Evolutionary conservation across 2,888 invertebrate species (phyloP).

Genomic region (Trimorus sp.): DNA sequence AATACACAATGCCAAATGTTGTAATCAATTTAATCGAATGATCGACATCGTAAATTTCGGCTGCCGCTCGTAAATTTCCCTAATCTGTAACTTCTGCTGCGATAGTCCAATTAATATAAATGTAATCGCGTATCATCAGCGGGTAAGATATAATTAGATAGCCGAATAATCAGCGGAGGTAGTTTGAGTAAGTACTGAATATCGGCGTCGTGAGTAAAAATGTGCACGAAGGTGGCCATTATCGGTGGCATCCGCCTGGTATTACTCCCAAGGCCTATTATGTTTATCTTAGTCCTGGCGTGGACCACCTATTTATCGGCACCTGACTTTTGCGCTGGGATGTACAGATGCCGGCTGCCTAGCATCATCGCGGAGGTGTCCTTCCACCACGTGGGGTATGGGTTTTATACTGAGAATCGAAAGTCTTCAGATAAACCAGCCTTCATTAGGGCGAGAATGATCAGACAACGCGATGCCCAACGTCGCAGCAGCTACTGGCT

Average conservation of each 20-base stretch:
- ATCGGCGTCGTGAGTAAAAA: conserved; percentile 59
- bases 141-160: conserved; percentile 55
- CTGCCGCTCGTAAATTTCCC: conserved; percentile 24
- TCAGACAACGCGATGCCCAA: conserved; percentile 81
- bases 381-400: conserved; percentile 79
- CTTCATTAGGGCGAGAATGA: conserved; percentile 82
- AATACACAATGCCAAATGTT: no score
- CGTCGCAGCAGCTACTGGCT: conserved; percentile 70
- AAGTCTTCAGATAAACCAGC: conserved; percentile 81
- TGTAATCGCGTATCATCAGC: conserved; percentile 42
- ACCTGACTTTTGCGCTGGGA: conserved; percentile 77
- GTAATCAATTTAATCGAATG: no score
- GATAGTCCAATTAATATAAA: conserved; percentile 55
- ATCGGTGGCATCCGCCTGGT: conserved; percentile 61
- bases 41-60: neutral
- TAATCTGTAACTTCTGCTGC: conserved; percentile 21
- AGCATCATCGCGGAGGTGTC: conserved; percentile 80
- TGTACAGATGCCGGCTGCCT: conserved; percentile 77
- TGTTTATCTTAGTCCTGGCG: conserved; percentile 61
- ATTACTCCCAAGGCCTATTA: conserved; percentile 60
- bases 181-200: conserved; percentile 47
- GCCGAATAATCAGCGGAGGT: conserved; percentile 51
- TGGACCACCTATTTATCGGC: conserved; percentile 67
- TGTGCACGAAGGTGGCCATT: conserved; percentile 61
- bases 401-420: conserved; percentile 81